Evolutionary conservation across 2,888 invertebrate species (phyloP).

Genomic region (Acanthosoma haemorrhoidale): DNA sequence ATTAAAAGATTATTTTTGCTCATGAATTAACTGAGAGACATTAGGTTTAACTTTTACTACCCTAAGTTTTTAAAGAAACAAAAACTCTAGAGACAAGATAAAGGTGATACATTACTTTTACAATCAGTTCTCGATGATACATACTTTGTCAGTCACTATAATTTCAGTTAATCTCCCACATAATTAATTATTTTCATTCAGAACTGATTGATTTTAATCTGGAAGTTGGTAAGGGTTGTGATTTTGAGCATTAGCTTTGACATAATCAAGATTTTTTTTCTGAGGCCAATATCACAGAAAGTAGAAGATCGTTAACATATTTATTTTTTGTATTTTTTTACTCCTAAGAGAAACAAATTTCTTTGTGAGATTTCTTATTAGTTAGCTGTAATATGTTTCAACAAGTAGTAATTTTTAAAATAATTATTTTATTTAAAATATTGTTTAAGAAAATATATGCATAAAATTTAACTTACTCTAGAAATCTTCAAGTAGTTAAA

Average conservation of each 20-base stretch:
- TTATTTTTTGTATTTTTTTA: too few relatives aligned
- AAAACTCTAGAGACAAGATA: not conserved
- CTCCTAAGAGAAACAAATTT: too few relatives aligned
- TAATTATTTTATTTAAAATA: too few relatives aligned
- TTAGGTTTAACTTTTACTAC: not conserved
- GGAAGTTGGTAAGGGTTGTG: not conserved
- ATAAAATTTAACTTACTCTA: too few relatives aligned
- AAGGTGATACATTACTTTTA: not conserved
- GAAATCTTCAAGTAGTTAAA: too few relatives aligned
- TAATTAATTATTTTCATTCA: not conserved
- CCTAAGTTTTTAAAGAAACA: not conserved
- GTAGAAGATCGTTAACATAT: too few relatives aligned
- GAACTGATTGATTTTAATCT: not conserved
- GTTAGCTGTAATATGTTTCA: too few relatives aligned
- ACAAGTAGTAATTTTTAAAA: too few relatives aligned
- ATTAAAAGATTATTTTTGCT: not conserved
- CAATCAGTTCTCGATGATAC: not conserved
- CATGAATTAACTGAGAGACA: not conserved
- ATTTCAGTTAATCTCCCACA: not conserved
- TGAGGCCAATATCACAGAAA: too few relatives aligned
- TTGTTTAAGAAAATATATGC: too few relatives aligned
- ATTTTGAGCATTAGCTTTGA: not conserved
- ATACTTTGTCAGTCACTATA: too few relatives aligned
- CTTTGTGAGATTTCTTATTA: too few relatives aligned
- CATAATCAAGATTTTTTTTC: not conserved